phyloP scores from a whole-genome alignment of 2,888 invertebrate genomes.

The Altica lythri region DNA sequence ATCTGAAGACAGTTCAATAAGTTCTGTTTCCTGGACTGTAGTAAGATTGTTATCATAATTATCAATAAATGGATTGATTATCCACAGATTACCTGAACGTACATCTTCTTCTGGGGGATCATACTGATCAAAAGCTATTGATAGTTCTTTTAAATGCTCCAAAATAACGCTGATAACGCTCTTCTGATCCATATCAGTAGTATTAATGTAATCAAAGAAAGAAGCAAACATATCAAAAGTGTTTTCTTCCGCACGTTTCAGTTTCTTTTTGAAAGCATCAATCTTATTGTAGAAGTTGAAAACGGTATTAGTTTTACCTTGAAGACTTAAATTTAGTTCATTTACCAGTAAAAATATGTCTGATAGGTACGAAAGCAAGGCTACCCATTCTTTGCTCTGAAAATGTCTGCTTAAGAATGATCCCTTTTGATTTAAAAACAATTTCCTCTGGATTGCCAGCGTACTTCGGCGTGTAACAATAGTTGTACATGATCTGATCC shows the following conservation, averaged over 20 bases:
- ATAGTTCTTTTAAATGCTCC: constrained; percentile 10
- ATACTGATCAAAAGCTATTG: constrained; percentile 2
- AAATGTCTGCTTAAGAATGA: no score
- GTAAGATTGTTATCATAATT: constrained; percentile 8
- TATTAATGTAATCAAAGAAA: constrained; percentile 12
- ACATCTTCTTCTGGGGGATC: constrained; percentile 1
- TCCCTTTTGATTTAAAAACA: no score
- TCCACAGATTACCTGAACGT: constrained; percentile 5
- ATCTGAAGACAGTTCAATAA: constrained; percentile 7
- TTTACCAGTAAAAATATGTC: constrained; percentile 34
- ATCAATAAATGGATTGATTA: constrained; percentile 8
- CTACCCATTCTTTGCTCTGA: constrained; percentile 2
- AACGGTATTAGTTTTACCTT: background rate
- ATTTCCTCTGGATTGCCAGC: no score
- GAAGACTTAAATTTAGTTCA: constrained; percentile 1
- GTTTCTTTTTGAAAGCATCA: background rate
- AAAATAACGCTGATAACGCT: constrained; percentile 3
- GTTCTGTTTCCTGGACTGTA: no score
- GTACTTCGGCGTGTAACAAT: no score
- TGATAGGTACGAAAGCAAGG: background rate
- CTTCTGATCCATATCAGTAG: background rate
- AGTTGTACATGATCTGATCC: no score
- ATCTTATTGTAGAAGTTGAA: background rate
- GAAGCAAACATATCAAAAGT: constrained; percentile 7
- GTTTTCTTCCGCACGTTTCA: constrained; percentile 15